Evolutionary conservation across 2,113 vertebrate species (phyloP).

Genomic region (Marcusenius ussheri): DNA sequence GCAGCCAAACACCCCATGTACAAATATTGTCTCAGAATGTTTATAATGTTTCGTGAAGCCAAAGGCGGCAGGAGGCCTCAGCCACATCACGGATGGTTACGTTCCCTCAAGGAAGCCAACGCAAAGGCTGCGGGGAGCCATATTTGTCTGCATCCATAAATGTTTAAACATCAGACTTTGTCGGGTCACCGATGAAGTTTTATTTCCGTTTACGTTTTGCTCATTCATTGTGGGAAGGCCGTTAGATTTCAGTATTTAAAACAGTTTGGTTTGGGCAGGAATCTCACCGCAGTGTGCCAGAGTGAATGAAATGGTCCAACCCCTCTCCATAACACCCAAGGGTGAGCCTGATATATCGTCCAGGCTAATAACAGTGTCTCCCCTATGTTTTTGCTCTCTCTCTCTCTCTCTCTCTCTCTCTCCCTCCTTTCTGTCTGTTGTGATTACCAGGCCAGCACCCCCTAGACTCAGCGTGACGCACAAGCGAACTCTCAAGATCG

Average conservation of each 20-base stretch:
- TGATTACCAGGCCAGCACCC: not conserved
- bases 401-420: conserved; percentile 24
- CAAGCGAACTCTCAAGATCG: not conserved
- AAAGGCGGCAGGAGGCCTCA: not conserved
- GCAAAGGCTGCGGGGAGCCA: not conserved
- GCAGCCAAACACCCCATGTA: not conserved
- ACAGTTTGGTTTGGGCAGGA: not conserved
- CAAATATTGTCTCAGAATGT: conserved; percentile 5
- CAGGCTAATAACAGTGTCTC: conserved; percentile 31
- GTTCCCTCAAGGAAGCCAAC: not conserved
- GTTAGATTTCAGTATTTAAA: not conserved
- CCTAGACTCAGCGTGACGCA: not conserved
- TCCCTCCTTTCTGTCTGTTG: not conserved
- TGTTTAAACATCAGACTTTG: not conserved
- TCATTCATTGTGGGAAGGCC: not conserved
- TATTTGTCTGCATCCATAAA: not conserved
- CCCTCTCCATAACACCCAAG: conserved; percentile 34
- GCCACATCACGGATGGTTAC: not conserved
- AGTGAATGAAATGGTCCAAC: conserved; percentile 36
- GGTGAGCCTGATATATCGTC: conserved; percentile 44
- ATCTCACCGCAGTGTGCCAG: not conserved
- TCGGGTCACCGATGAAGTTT: not conserved
- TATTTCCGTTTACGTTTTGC: not conserved
- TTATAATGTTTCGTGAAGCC: not conserved
- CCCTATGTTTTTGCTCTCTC: not conserved